Base-by-base conservation (phyloP, 1,140 invertebrate species). In the Wiebesia pumilae region DNA sequence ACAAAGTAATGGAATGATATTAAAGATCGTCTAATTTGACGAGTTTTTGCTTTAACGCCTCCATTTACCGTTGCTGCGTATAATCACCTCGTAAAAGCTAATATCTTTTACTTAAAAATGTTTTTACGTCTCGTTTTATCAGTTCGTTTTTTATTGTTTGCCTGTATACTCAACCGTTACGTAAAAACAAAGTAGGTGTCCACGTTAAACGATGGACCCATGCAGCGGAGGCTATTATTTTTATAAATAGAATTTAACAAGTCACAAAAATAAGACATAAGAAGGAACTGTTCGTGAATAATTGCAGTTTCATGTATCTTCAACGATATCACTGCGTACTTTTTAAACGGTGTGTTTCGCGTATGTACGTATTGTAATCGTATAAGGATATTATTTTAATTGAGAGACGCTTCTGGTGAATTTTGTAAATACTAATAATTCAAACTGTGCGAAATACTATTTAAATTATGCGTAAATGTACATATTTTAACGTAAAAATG, bases 211-310 rank as follows among this genome's bases (percentile, higher is more conserved):
- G 43, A n/a, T 85, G 82, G 43, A 58, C 86, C 21, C 38, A 33
- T 86, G 89, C 88, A 88, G 89, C 89, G 87, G 90, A 92, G 91
- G 91, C 90, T 93, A 92, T 92, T 93, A 92, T 92, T 93, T 93
- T 92, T 92, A 93, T 93, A 93, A 87, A 83, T 54, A 75, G 35
- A 58, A 54, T 85, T 86, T 6, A 73, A 51, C 33, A 71, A 86
- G 81, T 78, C 62, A 79, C 33, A 40, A 83, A 81, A 62, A 35
- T 73, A 73, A 86, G 40, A 69, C 33, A 33, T 73, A 30, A 43
- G 14, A 19, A 71, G 67, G 69, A 83, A 83, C 65, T 83, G 47
- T 71, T 83, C 21, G 38, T 40, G 47, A 83, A 78, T 79, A 33
- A 47, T 51, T 12, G n/a, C 16, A 67, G 75, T 83, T 83, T 82